phyloP scores from a whole-genome alignment of 2,113 vertebrate genomes.

The Larimichthys crocea region DNA sequence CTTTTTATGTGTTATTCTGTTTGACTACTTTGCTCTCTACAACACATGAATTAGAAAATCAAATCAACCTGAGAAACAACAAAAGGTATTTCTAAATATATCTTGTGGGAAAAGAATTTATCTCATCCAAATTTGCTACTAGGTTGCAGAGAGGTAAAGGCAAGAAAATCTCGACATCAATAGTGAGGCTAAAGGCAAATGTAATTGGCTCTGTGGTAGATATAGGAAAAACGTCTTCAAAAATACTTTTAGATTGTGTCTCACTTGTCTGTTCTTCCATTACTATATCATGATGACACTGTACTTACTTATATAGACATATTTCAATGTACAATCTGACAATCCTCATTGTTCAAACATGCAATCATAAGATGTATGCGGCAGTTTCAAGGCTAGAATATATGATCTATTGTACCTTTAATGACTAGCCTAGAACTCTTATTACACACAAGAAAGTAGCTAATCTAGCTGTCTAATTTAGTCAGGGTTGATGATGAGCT shows the following conservation, averaged over 20 bases:
- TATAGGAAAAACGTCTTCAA: background rate
- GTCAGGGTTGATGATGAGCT: too few relatives aligned
- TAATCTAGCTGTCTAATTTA: too few relatives aligned
- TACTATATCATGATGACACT: background rate
- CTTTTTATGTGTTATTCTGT: background rate
- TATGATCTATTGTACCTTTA: too few relatives aligned
- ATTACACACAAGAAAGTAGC: too few relatives aligned
- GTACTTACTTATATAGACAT: background rate
- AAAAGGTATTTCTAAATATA: background rate
- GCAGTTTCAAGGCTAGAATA: too few relatives aligned
- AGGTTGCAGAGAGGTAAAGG: background rate
- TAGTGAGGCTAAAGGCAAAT: background rate
- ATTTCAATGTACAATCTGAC: too few relatives aligned
- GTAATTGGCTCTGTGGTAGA: background rate
- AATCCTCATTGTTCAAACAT: background rate
- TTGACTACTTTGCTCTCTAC: background rate
- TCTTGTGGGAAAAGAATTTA: background rate
- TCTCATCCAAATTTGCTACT: background rate
- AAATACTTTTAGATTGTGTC: background rate
- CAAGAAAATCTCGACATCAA: background rate
- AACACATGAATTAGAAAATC: background rate
- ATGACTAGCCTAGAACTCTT: too few relatives aligned
- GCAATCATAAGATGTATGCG: background rate
- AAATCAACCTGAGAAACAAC: background rate
- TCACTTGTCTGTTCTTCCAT: background rate